Conservation (phyloP, 1,140 invertebrate species). For the Papilio polytes region DNA sequence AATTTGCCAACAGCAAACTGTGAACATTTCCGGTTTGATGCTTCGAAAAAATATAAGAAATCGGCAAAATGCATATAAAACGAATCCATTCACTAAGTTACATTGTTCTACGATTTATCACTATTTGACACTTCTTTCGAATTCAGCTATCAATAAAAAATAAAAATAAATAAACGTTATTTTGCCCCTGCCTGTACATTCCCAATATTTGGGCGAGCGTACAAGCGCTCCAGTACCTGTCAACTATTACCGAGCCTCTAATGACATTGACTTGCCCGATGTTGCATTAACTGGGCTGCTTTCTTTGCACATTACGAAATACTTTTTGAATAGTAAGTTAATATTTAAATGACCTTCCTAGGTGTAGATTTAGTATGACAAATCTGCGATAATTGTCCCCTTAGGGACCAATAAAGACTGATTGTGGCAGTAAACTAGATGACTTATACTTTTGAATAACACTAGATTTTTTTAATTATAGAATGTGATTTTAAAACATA, state of each 20-base stretch:
- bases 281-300: background rate
- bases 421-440: too few relatives aligned
- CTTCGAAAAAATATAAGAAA: too few relatives aligned
- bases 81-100: too few relatives aligned
- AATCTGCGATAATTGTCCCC: too few relatives aligned
- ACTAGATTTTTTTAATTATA: too few relatives aligned
- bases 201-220: conserved; percentile 15
- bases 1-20: too few relatives aligned
- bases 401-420: too few relatives aligned
- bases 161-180: background rate
- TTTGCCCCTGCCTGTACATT: background rate
- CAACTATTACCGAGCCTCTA: conserved; percentile 13
- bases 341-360: background rate
- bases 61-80: too few relatives aligned
- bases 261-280: conserved; percentile 10
- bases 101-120: too few relatives aligned
- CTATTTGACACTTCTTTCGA: background rate
- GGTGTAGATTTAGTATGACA: background rate
- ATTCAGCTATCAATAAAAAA: background rate
- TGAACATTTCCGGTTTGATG: too few relatives aligned
- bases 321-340: background rate
- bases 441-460: too few relatives aligned
- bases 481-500: too few relatives aligned
- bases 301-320: conserved; percentile 9
- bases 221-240: conserved; percentile 16